phyloP scores from a whole-genome alignment of 2,888 invertebrate species.

The Erebia ligea region DNA sequence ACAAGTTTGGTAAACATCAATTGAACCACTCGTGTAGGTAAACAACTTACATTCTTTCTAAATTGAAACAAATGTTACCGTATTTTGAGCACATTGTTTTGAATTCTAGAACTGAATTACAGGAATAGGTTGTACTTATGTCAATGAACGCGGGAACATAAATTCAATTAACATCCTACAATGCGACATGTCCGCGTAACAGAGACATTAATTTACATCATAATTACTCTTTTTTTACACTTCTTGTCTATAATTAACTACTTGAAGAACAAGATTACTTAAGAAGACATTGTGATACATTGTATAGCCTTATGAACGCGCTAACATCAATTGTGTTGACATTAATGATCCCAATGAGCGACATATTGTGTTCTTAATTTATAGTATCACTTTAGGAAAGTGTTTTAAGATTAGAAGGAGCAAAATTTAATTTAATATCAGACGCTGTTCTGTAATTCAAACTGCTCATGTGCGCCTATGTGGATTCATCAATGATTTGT shows the following conservation, averaged over 20 bases:
- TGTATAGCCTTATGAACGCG: slow-evolving; percentile 4
- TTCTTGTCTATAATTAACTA: neutral
- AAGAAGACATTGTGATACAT: slow-evolving; percentile 7
- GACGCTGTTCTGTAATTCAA: neutral
- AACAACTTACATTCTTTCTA: neutral
- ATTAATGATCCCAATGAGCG: slow-evolving; percentile 37
- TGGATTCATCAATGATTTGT: neutral
- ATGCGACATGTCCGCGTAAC: neutral
- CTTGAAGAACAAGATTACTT: neutral
- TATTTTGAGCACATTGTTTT: neutral
- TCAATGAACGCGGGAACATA: neutral
- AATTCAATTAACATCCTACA: slow-evolving; percentile 6
- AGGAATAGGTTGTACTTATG: neutral
- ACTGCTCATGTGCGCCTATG: neutral
- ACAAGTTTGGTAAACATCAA: neutral
- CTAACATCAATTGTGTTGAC: slow-evolving; percentile 35
- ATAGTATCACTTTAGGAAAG: slow-evolving; percentile 18
- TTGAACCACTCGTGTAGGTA: neutral
- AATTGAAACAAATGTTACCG: neutral
- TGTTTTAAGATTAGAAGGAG: no score
- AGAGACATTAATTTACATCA: neutral
- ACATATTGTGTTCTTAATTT: slow-evolving; percentile 33
- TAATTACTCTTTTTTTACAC: neutral
- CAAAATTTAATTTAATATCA: no score
- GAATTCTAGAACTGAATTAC: neutral